phyloP scores from a whole-genome alignment of 2,113 vertebrate species.

The Platichthys stellatus region DNA sequence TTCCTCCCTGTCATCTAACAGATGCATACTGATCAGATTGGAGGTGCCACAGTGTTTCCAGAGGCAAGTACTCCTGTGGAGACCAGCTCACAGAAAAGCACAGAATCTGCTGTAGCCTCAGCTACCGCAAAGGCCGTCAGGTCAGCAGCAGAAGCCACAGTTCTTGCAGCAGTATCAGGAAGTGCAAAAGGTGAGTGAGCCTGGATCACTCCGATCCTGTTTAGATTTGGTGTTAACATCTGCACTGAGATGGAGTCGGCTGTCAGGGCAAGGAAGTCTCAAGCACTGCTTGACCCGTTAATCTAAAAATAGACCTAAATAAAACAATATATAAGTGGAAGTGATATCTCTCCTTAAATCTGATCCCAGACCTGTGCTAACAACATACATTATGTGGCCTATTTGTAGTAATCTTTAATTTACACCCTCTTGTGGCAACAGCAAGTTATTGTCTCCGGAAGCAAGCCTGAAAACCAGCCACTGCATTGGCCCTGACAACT shows the following conservation, averaged over 20 bases:
- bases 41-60: neutral
- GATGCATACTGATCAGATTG: conserved; percentile 74
- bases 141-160: conserved; percentile 2
- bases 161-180: conserved; percentile 19
- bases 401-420: too few relatives aligned
- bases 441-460: too few relatives aligned
- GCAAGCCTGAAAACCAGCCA: too few relatives aligned
- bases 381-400: too few relatives aligned
- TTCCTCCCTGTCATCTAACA: conserved; percentile 26
- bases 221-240: neutral
- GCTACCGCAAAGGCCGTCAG: conserved; percentile 3
- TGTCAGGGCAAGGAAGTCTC: neutral
- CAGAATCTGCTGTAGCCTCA: conserved; percentile 7
- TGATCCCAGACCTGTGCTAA: too few relatives aligned
- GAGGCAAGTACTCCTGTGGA: conserved; percentile 18
- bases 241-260: neutral
- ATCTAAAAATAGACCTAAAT: neutral
- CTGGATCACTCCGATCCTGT: neutral
- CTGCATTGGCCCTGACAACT: too few relatives aligned
- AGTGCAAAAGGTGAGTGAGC: conserved; percentile 57
- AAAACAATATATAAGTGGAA: too few relatives aligned
- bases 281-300: neutral
- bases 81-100: neutral
- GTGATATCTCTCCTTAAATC: too few relatives aligned
- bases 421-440: too few relatives aligned